These are phyloP conservation scores for Lordiphosa stackelbergi DNA, from an alignment of 1,140 invertebrate genomes.

Conservation along the genomic window DNA sequence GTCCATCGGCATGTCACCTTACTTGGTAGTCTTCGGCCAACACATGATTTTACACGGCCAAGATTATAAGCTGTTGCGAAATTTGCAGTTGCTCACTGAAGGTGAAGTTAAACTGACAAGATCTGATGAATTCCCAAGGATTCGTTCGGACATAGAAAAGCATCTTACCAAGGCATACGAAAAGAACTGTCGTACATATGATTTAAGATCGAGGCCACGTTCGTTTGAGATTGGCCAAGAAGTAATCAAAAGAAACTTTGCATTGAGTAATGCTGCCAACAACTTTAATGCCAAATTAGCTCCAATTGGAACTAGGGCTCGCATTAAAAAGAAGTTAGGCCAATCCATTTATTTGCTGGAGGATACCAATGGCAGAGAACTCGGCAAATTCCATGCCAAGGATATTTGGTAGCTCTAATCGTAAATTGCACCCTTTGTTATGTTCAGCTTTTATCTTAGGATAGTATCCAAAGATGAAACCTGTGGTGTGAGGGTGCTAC, in stretches of 20 bases:
- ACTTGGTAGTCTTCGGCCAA: slow-evolving; percentile 7
- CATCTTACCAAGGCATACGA: slow-evolving; percentile 7
- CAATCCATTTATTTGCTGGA: too few species aligned
- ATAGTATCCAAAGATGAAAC: neutral
- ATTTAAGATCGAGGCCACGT: neutral
- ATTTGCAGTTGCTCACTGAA: too few species aligned
- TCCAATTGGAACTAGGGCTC: neutral
- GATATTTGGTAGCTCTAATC: neutral
- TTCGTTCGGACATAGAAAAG: neutral
- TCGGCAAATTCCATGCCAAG: neutral
- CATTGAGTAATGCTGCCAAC: too few species aligned
- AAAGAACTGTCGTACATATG: slow-evolving; percentile 1
- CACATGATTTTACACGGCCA: too few species aligned
- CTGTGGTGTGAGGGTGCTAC: slow-evolving; percentile 6
- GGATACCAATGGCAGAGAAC: neutral
- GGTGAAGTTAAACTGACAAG: too few species aligned
- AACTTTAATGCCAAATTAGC: slow-evolving; percentile 14
- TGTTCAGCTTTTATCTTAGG: neutral
- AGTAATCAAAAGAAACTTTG: slow-evolving; percentile 1
- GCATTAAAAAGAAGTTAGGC: neutral
- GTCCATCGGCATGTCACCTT: slow-evolving; percentile 12
- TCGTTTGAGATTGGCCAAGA: slow-evolving; percentile 5
- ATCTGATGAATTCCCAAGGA: neutral
- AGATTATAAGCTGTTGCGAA: too few species aligned
- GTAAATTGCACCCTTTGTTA: neutral